These are phyloP conservation scores for Ptiloglossa arizonensis DNA, from an alignment of 1,140 invertebrate genomes.

Conservation along the genomic window DNA sequence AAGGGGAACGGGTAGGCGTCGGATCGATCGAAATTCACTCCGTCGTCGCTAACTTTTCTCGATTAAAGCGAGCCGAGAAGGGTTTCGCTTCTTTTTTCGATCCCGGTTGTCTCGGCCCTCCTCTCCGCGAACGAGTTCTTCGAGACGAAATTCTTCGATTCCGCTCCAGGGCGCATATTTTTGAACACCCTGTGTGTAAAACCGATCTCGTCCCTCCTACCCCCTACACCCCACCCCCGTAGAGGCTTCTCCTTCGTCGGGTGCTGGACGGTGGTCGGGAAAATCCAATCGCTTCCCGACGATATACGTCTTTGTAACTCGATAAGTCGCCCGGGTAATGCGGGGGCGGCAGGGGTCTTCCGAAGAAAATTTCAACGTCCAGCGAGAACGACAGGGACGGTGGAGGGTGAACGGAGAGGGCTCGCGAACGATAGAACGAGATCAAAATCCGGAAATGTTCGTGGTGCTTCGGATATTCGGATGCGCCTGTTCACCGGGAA, in stretches of 20 bases:
- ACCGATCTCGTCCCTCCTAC: conserved; percentile 56
- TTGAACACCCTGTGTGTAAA: conserved; percentile 30
- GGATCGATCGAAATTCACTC: conserved; percentile 30
- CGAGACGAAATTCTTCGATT: neutral
- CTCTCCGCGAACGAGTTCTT: no score
- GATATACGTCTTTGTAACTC: conserved; percentile 72
- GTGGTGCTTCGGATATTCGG: neutral
- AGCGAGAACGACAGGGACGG: neutral
- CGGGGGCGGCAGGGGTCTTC: neutral
- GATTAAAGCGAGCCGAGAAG: conserved; percentile 25
- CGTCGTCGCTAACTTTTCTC: conserved; percentile 34
- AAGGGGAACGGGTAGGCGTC: no score
- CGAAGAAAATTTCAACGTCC: conserved; percentile 53
- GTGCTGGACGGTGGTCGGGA: conserved; percentile 61
- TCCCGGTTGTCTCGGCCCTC: neutral
- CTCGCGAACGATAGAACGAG: conserved; percentile 21
- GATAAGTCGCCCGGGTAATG: conserved; percentile 67
- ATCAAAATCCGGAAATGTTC: conserved; percentile 32
- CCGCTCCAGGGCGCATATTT: neutral
- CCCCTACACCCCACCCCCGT: conserved; percentile 22
- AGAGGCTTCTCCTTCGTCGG: conserved; percentile 55
- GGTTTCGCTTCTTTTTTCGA: neutral
- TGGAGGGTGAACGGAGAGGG: neutral
- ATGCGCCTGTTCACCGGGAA: neutral
- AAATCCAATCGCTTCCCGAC: conserved; percentile 71